phyloP scores from a whole-genome alignment of 2,113 vertebrate species.

The Falcunculus frontatus region DNA sequence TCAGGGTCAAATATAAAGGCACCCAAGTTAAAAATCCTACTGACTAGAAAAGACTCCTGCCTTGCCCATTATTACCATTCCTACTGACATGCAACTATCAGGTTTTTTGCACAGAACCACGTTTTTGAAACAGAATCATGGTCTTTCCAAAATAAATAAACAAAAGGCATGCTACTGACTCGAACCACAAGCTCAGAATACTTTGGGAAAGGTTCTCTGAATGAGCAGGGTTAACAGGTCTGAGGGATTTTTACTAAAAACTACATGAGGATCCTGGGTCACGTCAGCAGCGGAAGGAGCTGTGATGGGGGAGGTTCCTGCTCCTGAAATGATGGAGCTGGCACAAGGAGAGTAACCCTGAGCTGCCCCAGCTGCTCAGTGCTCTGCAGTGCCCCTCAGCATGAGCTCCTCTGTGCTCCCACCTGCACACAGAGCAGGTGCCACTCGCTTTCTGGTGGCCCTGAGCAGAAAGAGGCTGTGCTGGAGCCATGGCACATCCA shows the following conservation, averaged over 20 bases:
- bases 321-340: accelerated
- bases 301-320: neutral
- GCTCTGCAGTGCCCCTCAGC: neutral
- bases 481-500: neutral
- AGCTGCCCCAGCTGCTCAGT: neutral
- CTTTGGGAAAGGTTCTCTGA: neutral
- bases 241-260: neutral
- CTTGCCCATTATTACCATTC: neutral
- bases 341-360: neutral
- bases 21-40: neutral
- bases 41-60: neutral
- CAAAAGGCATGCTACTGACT: neutral
- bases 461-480: neutral
- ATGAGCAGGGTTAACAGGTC: neutral
- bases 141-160: neutral
- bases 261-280: neutral
- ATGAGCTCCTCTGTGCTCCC: accelerated
- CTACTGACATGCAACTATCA: neutral
- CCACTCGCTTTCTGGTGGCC: neutral
- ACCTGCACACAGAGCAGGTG: neutral
- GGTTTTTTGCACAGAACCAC: neutral
- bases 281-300: neutral
- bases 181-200: neutral
- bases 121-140: neutral
- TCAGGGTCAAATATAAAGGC: neutral